These are phyloP conservation scores for Chrysaora quinquecirrha DNA, from an alignment of 30 jellyfish, hydroid and myxozoan species.

Conservation along the genomic window DNA sequence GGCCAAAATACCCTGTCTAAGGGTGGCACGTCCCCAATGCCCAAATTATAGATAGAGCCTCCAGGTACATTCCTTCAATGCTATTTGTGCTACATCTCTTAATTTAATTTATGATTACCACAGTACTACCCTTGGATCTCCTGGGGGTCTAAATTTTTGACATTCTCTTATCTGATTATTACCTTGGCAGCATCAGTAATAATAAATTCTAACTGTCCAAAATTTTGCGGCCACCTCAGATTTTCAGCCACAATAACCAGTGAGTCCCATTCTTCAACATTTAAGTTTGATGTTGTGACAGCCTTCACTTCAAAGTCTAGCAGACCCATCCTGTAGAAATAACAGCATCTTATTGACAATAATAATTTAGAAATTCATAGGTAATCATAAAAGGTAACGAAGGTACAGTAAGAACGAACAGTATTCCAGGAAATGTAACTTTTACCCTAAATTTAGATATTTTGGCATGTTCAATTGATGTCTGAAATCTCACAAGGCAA, in stretches of 20 bases:
- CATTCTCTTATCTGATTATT: background rate
- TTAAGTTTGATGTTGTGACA: background rate
- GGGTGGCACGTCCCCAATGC: too few species aligned
- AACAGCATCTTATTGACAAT: background rate
- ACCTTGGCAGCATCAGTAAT: conserved; percentile 65
- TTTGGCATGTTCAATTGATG: too few species aligned
- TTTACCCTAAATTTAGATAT: too few species aligned
- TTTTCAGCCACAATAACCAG: conserved; percentile 51
- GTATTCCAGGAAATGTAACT: too few species aligned
- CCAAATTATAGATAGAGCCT: background rate
- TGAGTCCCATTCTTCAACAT: conserved; percentile 49
- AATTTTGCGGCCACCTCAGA: conserved; percentile 43
- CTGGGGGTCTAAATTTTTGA: background rate
- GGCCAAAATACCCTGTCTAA: too few species aligned
- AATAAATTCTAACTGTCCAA: conserved; percentile 16
- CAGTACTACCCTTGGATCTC: too few species aligned
- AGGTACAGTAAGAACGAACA: too few species aligned
- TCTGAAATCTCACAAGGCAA: too few species aligned
- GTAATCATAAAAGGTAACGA: too few species aligned
- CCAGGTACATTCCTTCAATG: background rate
- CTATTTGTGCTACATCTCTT: too few species aligned
- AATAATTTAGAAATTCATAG: too few species aligned
- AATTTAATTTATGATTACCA: too few species aligned
- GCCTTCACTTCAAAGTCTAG: conserved; percentile 52
- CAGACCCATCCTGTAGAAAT: conserved; percentile 42